These are phyloP conservation scores for Taeniopygia guttata DNA, from an alignment of 2,797 vertebrate species.

Conservation along the genomic window DNA sequence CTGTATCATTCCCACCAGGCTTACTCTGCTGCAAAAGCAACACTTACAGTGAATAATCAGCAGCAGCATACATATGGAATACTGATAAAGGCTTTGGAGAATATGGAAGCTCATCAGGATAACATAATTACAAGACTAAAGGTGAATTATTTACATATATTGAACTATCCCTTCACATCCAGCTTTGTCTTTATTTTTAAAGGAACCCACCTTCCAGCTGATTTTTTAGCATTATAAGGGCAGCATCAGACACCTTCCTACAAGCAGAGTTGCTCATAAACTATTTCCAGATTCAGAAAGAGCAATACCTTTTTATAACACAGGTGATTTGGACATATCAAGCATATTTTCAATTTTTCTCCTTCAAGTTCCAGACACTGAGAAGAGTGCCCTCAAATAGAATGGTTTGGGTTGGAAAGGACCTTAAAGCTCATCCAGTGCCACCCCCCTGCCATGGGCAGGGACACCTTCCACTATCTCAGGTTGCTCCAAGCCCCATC, in stretches of 20 bases:
- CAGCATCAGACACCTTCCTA: not conserved
- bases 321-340: not conserved
- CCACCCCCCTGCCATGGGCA: not conserved
- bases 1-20: not conserved
- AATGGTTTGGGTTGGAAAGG: not conserved
- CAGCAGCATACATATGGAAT: not conserved
- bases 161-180: not conserved
- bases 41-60: not conserved
- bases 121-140: not conserved
- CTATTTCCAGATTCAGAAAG: not conserved
- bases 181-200: not conserved
- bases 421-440: accelerated
- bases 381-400: not conserved
- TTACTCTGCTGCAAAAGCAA: not conserved
- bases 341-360: not conserved
- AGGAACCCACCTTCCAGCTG: not conserved
- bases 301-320: not conserved
- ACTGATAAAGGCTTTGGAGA: not conserved
- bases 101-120: not conserved
- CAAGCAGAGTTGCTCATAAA: not conserved
- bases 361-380: not conserved
- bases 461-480: not conserved
- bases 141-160: not conserved
- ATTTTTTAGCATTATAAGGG: not conserved
- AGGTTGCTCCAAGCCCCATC: accelerated